These are phyloP conservation scores for Meiosimyza decipiens DNA, from an alignment of 2,888 invertebrate species.

Conservation along the genomic window DNA sequence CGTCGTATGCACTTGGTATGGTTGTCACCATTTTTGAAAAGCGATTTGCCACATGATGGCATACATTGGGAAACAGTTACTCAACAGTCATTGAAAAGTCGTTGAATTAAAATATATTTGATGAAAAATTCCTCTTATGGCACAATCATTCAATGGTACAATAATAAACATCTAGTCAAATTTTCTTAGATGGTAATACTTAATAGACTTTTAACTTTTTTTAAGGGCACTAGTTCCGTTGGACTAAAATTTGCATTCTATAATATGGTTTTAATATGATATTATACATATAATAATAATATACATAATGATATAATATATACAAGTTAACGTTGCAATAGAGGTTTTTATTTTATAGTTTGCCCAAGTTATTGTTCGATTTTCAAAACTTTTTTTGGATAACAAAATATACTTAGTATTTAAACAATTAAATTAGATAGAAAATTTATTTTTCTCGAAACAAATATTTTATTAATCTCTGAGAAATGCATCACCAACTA, in stretches of 20 bases:
- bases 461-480: conserved; percentile 44
- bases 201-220: too few relatives aligned
- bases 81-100: conserved; percentile 49
- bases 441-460: neutral
- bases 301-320: too few relatives aligned
- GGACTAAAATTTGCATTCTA: too few relatives aligned
- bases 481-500: conserved; percentile 67
- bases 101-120: conserved; percentile 38
- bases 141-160: neutral
- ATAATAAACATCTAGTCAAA: neutral
- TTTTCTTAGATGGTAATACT: neutral
- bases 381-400: too few relatives aligned
- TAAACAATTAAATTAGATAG: conserved; percentile 24
- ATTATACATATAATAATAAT: too few relatives aligned
- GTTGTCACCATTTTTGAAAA: conserved; percentile 82
- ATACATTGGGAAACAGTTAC: conserved; percentile 69
- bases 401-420: too few relatives aligned
- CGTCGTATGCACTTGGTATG: conserved; percentile 81
- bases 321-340: too few relatives aligned
- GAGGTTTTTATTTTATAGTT: too few relatives aligned
- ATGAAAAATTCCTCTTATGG: neutral
- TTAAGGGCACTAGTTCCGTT: too few relatives aligned
- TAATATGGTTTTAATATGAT: too few relatives aligned
- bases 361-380: too few relatives aligned
- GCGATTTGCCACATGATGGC: conserved; percentile 84